Base-by-base conservation (phyloP, 92 coral and sea anemone genomes). In the Palythoa grandis region DNA sequence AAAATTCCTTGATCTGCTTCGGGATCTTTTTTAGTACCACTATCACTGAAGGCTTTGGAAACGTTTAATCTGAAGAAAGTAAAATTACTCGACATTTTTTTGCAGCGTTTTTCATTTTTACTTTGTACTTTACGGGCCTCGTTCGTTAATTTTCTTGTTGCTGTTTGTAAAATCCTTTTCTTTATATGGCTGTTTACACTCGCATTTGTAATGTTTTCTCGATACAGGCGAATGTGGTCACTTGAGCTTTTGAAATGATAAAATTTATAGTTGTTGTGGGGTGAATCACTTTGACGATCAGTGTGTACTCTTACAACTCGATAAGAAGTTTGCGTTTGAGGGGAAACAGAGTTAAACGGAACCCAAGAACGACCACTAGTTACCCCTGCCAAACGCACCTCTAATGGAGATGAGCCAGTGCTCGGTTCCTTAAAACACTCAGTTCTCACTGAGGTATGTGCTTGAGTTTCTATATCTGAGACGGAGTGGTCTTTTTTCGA, bases 131-230 rank as follows among this genome's bases (percentile, higher is more conserved):
- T 43, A 29, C 72, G 37, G 35, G 50, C 74, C 50, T 76, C 68
- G 69, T 43, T 54, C 43, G 74, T 77, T 56, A 72, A 65, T 54
- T 53, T 79, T 48, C 50, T 72, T 35, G 35, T 48, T 83, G 76
- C 38, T 77, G 76, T 66, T 70, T 76, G 48, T 70, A 78, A 72
- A 82, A 92, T 50, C 65, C 88, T 82, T 38, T 65, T 75, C 13
- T 73, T 88, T 78, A 94, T 80, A 73, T 92, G 91, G 20, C 54
- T 88, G 15, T 69, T 86, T 35, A 92, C 88, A 24, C 79, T 80
- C 15, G 72, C 74, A 14, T 89, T 38, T 13, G 99, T 95, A 17
- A 97, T 88, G 56, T 76, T 86, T 75, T 93, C 93, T 67, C 95
- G 85, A 73, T 97, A 97, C 76, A 86, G 90, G 52, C 76, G 79